Conservation (phyloP, 2,888 invertebrate genomes). For the Scrobipalpa costella region DNA sequence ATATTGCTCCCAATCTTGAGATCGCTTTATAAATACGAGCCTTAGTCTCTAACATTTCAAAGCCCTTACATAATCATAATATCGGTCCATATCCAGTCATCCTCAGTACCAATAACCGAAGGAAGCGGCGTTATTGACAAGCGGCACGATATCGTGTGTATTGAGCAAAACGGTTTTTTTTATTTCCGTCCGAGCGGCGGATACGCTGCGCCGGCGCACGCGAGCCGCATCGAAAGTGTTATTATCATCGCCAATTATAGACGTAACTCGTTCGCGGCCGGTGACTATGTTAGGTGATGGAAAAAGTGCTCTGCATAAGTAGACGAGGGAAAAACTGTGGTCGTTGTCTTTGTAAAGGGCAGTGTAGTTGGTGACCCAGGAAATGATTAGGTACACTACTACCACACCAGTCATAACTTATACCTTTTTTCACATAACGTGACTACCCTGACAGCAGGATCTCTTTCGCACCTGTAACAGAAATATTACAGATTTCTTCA, state of each 20-base stretch:
- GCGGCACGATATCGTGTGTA: constrained; percentile 21
- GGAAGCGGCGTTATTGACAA: constrained; percentile 29
- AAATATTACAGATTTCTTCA: no score
- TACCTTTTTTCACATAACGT: no score
- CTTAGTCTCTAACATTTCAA: no score
- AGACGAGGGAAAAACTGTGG: not conserved
- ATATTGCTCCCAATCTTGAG: no score
- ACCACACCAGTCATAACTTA: no score
- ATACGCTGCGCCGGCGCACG: constrained; percentile 23
- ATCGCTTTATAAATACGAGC: no score
- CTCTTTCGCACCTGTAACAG: no score
- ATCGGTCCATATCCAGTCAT: constrained; percentile 17
- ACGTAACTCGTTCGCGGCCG: constrained; percentile 35
- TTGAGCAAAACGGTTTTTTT: constrained; percentile 14
- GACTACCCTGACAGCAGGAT: no score
- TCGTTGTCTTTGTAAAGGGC: constrained; percentile 3
- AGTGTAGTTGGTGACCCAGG: not conserved
- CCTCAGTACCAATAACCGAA: constrained; percentile 15
- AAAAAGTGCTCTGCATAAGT: not conserved
- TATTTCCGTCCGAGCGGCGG: constrained; percentile 26
- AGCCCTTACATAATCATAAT: constrained; percentile 9
- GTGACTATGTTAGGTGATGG: not conserved
- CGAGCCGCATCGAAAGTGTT: constrained; percentile 28
- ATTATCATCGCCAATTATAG: constrained; percentile 27
- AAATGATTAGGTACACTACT: no score